Base-by-base conservation (phyloP, 23 tunicate species). In the Phallusia fumigata region DNA sequence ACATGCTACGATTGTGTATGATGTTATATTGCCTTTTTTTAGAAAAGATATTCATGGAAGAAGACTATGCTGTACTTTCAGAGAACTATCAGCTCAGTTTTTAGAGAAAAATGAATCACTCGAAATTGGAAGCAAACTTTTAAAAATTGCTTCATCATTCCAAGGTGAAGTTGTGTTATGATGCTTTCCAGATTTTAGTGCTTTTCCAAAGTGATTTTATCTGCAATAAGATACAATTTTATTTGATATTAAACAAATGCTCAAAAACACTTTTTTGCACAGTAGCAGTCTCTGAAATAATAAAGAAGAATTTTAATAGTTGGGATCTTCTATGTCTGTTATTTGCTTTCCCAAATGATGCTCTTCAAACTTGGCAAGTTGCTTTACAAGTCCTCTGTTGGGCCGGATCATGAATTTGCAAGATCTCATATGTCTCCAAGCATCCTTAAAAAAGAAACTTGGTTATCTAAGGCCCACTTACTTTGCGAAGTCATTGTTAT, bases 31-130 rank as follows among this genome's bases (percentile, higher is more conserved):
- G 69, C 69, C 58, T 74, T 75, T 87, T 80, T 80, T 34, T 35
- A 83, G 95, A 65, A 28, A 88, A 76, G 96, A 96, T 76, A 96
- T 96, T 31, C 81, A 76, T 51, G 64, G 69, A 65, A 88, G 89
- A 77, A 73, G 99, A 44, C 13, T 91, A 22, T 96, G 99, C 64
- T 91, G 88, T 45, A 96, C 99, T 2, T 87, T 96, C 32, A 73
- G 99, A 64, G 96, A 96, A 79, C 76, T 96, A 21, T 96, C 99
- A 0, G 6, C 65, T 35, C 79, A 86, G 24, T 96, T 96, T 79
- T 10, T 77, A 10, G 47, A 10, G 0, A 34, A 36, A 50, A 84
- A 85, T 80, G 97, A 91, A 35, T 32, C 75, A 32, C 49, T 81
- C 5, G 79, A 65, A 65, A 31, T 80, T 32, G 96, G 93, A 32